A percentile compares a stretch with the other conserved stretches of the same genome.
phyloP scores from a whole-genome alignment of 2,113 vertebrate species.

The Albula goreensis region DNA sequence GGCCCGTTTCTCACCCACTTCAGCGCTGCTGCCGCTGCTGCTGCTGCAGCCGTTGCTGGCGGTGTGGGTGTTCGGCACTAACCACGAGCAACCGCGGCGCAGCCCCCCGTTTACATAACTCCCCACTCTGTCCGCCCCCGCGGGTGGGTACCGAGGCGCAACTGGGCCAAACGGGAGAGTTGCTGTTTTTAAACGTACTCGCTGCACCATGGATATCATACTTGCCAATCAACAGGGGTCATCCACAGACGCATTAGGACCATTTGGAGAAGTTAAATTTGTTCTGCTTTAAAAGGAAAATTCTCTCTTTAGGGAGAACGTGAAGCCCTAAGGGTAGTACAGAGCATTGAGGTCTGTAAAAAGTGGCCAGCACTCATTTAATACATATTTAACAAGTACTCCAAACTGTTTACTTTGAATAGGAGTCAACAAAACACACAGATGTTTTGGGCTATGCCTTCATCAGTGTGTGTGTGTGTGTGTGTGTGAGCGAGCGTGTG shows the following conservation, averaged over 20 bases:
- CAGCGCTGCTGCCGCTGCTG: background rate
- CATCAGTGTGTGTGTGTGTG: background rate
- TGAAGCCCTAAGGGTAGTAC: background rate
- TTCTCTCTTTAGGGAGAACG: too few relatives aligned
- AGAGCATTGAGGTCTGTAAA: background rate
- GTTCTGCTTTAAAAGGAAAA: too few relatives aligned
- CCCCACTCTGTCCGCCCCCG: background rate
- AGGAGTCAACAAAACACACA: too few relatives aligned
- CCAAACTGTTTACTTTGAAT: too few relatives aligned
- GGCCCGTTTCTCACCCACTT: background rate
- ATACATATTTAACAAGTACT: background rate
- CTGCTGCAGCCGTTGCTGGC: background rate
- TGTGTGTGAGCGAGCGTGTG: too few relatives aligned
- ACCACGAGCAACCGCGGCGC: too few relatives aligned
- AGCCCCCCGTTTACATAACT: background rate
- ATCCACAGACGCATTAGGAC: background rate
- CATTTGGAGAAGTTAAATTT: too few relatives aligned
- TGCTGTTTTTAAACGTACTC: background rate
- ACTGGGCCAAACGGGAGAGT: background rate
- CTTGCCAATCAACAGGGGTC: too few relatives aligned
- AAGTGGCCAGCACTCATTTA: background rate
- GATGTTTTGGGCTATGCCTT: background rate
- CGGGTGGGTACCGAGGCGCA: background rate
- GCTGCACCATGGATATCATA: too few relatives aligned
- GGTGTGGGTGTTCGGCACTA: background rate